Base-by-base conservation (phyloP, 2,888 invertebrate genomes). In the Acrobasis consociella region DNA sequence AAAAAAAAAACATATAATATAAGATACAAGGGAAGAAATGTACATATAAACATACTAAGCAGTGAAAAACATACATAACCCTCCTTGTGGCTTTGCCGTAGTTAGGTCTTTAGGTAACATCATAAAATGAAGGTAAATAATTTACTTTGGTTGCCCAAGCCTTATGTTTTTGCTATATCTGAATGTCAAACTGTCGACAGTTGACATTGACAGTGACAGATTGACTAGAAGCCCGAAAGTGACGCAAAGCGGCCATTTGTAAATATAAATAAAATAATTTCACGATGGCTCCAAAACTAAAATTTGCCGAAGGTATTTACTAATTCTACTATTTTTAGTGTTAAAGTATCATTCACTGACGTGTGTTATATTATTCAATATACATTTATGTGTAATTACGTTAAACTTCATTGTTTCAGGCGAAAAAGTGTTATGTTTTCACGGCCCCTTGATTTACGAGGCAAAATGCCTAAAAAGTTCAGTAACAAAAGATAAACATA, bases 391-490 rank as follows among this genome's bases (percentile, higher is more conserved):
- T 59, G 15, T 16, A 50, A 60, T 10, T 9, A 13, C 9, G 5
- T 10, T 13, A 31, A 42, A 60, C 62, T 59, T 65, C 63, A 66
- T 93, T 5, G 15, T 61, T 93, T 66, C 82, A 97, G 97, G 97
- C 65, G 97, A 97, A 86, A 97, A 96, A 82, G 98, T 99, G 9
- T 89, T 99, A 38, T 99, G 99, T 87, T 99, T 98, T 82, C 99
- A 99, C 87, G 99, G 99, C 0, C 98, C 98, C 3, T 93, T 99
- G 38, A 96, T 99, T 72, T 99, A 99, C 84, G 99, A 99, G 93
- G 99, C 98, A 49, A 99, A 99, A 94, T 98, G 98, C 81, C 93
- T 99, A 37, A 97, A 97, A 89, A 94, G 95, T 69, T 95, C 95
- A 62, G 93, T 96, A 69, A 95, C 95, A 2, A 97, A 97, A 84